Conservation (phyloP, 1,140 invertebrate genomes). For the Chironomus striatipennis region DNA sequence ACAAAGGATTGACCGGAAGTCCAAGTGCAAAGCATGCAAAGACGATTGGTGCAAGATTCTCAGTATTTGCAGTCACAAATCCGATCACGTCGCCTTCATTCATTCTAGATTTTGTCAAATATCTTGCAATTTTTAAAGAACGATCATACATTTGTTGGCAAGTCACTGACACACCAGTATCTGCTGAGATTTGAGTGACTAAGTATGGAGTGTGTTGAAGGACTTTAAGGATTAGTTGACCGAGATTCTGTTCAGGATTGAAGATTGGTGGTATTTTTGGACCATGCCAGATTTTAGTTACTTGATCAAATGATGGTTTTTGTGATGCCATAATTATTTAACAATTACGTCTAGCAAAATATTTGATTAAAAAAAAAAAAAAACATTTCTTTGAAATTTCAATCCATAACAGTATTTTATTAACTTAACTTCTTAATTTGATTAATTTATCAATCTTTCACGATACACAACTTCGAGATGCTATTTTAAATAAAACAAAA, state of each 20-base stretch:
- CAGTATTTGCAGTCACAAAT: not conserved
- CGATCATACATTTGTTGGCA: not conserved
- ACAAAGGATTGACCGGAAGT: slow-evolving; percentile 35
- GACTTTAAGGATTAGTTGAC: slow-evolving; percentile 37
- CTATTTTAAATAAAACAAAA: no score
- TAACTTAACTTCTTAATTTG: no score
- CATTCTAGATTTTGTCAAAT: not conserved
- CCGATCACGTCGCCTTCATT: not conserved
- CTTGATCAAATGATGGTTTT: not conserved
- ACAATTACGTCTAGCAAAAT: no score
- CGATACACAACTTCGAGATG: no score
- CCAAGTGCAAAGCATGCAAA: slow-evolving; percentile 34
- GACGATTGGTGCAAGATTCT: slow-evolving; percentile 26
- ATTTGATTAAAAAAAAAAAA: no score
- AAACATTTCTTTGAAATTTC: no score
- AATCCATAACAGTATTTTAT: no score
- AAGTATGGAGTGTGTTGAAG: slow-evolving; percentile 37
- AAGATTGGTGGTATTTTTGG: not conserved
- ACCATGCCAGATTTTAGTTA: not conserved
- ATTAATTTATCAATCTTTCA: no score
- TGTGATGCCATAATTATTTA: no score
- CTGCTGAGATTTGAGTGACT: slow-evolving; percentile 32
- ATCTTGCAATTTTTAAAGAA: not conserved
- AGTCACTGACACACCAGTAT: not conserved
- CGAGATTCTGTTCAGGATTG: slow-evolving; percentile 34